phyloP scores from a whole-genome alignment of 35 echinoderm and acorn worm genomes.

The Apostichopus japonicus region DNA sequence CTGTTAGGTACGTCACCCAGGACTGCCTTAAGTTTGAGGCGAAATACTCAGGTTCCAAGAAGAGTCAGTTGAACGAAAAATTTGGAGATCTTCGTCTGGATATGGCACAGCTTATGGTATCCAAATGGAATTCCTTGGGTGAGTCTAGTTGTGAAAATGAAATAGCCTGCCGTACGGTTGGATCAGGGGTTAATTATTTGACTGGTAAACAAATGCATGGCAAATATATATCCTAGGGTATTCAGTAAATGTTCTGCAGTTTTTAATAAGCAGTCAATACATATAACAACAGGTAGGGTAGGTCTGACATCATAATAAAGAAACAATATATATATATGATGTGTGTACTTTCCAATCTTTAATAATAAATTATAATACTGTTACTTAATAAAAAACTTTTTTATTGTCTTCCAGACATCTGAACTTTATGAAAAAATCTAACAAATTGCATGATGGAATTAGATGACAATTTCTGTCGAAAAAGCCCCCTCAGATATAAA shows the following conservation, averaged over 20 bases:
- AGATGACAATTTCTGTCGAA: too few relatives aligned
- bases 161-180: background rate
- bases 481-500: too few relatives aligned
- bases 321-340: too few relatives aligned
- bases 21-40: constrained; percentile 70
- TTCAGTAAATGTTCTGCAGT: background rate
- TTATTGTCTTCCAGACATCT: too few relatives aligned
- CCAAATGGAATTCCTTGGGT: constrained; percentile 92
- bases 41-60: constrained; percentile 72
- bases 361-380: too few relatives aligned
- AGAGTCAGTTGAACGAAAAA: constrained; percentile 57
- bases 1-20: constrained; percentile 84
- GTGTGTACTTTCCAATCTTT: too few relatives aligned
- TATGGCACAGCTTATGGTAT: constrained; percentile 70
- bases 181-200: background rate
- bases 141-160: background rate
- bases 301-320: background rate
- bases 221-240: background rate
- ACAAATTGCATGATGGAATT: too few relatives aligned
- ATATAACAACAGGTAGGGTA: background rate
- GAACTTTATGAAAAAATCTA: too few relatives aligned
- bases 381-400: too few relatives aligned
- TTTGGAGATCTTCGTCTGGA: constrained; percentile 90
- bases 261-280: background rate
- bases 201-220: background rate